These are phyloP conservation scores for Enteromius anoplus DNA, from an alignment of 2,797 vertebrate genomes.

Conservation along the genomic window DNA sequence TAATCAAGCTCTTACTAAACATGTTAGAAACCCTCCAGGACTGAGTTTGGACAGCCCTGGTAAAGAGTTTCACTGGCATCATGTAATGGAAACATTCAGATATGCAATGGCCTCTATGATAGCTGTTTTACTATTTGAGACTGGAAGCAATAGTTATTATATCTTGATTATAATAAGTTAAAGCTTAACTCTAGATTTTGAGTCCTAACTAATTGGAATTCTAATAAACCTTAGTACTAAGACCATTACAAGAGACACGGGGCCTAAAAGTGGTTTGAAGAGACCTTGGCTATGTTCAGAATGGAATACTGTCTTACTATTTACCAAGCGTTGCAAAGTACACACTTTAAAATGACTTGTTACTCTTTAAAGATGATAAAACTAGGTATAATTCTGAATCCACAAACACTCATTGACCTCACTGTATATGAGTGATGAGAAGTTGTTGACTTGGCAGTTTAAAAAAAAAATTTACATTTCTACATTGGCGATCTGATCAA, in stretches of 20 bases:
- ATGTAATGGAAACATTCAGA: neutral
- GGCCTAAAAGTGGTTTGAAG: neutral
- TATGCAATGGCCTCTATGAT: constrained; percentile 2
- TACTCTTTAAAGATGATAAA: neutral
- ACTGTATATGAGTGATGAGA: neutral
- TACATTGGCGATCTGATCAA: too few species aligned
- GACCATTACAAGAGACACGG: neutral
- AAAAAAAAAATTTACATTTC: too few species aligned
- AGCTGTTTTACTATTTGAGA: constrained; percentile 3
- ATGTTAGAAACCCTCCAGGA: too few species aligned
- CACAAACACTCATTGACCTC: neutral
- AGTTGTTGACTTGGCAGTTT: neutral
- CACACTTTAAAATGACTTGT: neutral
- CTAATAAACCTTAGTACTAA: neutral
- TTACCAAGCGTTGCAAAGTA: neutral
- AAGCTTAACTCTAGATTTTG: neutral
- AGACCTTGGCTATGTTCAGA: neutral
- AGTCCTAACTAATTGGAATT: neutral
- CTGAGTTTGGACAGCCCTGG: too few species aligned
- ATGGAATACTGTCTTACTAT: neutral
- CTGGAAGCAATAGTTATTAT: neutral
- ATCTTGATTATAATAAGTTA: neutral
- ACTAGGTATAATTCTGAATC: neutral
- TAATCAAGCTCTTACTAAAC: neutral
- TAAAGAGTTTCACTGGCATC: neutral